Evolutionary conservation across 2,113 vertebrate species (phyloP).

Genomic region (Mugil cephalus): DNA sequence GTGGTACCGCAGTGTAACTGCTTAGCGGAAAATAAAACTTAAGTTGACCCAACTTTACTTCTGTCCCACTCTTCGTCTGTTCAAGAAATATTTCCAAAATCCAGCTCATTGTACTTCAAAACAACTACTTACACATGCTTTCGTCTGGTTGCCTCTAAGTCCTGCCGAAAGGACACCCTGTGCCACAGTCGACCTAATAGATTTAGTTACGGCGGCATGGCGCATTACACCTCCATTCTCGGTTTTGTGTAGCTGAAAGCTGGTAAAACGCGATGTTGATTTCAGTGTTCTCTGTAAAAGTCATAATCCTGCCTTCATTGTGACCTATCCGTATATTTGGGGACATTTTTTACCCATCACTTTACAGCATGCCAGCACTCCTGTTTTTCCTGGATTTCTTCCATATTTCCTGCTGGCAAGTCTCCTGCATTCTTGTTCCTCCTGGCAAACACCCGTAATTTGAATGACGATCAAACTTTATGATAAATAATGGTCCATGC

Average conservation of each 20-base stretch:
- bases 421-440: no score
- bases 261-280: slow-evolving; percentile 13
- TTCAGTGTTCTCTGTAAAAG: neutral
- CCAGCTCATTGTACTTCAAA: slow-evolving; percentile 31
- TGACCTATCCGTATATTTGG: neutral
- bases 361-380: no score
- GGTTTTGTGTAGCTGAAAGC: slow-evolving; percentile 30
- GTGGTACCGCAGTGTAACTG: no score
- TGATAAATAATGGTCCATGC: no score
- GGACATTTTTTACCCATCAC: neutral
- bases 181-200: slow-evolving; percentile 20
- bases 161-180: slow-evolving; percentile 32
- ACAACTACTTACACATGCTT: slow-evolving; percentile 31
- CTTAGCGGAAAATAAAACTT: neutral
- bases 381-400: neutral
- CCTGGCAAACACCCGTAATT: no score
- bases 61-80: neutral
- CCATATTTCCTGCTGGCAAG: no score
- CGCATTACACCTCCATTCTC: slow-evolving; percentile 9
- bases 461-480: no score
- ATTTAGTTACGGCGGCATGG: slow-evolving; percentile 28
- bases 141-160: slow-evolving; percentile 5
- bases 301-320: no score
- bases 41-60: neutral
- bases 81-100: slow-evolving; percentile 35